phyloP scores from a whole-genome alignment of 2,113 vertebrate genomes.

The Callipepla californica region DNA sequence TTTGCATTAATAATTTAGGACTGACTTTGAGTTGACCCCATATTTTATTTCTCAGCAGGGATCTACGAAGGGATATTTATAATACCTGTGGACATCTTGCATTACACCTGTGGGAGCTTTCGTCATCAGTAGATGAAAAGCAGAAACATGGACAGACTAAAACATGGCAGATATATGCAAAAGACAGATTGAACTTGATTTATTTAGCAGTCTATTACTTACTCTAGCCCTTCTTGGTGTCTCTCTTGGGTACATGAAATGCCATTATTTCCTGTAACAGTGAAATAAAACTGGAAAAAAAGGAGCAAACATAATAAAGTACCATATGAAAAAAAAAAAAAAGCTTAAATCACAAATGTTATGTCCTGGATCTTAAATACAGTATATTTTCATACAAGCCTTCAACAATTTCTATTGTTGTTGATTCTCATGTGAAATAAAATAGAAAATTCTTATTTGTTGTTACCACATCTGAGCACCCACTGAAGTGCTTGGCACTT shows the following conservation, averaged over 20 bases:
- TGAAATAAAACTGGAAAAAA: constrained; percentile 48
- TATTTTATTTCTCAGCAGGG: constrained; percentile 68
- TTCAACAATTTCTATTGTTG: constrained; percentile 32
- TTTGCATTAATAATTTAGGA: constrained; percentile 76
- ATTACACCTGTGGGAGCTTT: constrained; percentile 74
- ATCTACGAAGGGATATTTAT: constrained; percentile 74
- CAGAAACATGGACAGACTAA: constrained; percentile 70
- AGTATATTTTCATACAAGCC: constrained; percentile 31
- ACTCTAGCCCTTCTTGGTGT: background rate
- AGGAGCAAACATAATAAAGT: constrained; percentile 4
- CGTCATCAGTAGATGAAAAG: constrained; percentile 65
- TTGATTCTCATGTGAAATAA: background rate
- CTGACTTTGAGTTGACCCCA: constrained; percentile 78
- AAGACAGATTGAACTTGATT: constrained; percentile 68
- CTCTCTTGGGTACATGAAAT: constrained; percentile 48
- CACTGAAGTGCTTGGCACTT: background rate
- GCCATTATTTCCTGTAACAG: constrained; percentile 51
- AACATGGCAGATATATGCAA: constrained; percentile 70
- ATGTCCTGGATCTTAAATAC: constrained; percentile 55
- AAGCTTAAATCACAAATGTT: constrained; percentile 43
- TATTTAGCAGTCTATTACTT: constrained; percentile 63
- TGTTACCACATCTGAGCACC: background rate
- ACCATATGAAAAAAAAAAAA: background rate
- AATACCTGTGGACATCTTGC: constrained; percentile 72
- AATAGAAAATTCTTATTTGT: constrained; percentile 45